phyloP scores from a whole-genome alignment of 30 jellyfish, hydroid and myxozoan genomes.

The Calvadosia cruxmelitensis region DNA sequence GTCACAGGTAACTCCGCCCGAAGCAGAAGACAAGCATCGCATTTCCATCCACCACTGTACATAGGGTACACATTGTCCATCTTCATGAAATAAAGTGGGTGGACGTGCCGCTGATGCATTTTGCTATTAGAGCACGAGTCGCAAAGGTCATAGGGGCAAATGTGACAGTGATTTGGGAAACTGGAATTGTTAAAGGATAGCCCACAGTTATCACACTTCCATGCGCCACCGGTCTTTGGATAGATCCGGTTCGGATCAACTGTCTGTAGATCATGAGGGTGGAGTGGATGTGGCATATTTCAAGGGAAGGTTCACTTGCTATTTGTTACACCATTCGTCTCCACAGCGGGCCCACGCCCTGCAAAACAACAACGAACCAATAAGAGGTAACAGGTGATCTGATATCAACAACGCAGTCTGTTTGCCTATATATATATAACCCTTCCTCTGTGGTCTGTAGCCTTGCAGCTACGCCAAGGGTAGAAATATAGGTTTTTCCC shows the following conservation, averaged over 20 bases:
- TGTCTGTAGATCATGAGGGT: conserved; percentile 51
- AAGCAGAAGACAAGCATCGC: conserved; percentile 69
- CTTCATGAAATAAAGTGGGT: conserved; percentile 40
- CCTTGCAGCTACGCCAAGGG: no score
- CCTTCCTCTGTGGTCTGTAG: no score
- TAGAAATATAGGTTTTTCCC: no score
- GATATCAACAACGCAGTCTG: no score
- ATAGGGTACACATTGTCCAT: conserved; percentile 60
- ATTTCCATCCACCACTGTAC: conserved; percentile 72
- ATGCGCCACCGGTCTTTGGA: conserved; percentile 47
- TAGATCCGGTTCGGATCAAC: conserved; percentile 69
- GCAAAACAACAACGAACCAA: no score
- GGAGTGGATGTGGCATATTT: conserved; percentile 32
- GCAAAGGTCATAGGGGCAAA: conserved; percentile 58
- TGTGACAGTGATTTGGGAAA: conserved; percentile 54
- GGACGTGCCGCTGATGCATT: conserved; percentile 61
- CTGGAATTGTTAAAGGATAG: background rate
- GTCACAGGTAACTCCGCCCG: conserved; percentile 23
- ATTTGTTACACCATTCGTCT: no score
- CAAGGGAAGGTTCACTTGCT: no score
- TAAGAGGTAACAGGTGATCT: no score
- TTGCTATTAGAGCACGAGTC: conserved; percentile 42
- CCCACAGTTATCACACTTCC: conserved; percentile 86
- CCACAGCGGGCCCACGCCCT: no score
- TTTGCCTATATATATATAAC: no score